Percentiles rank a stretch among this genome's conserved stretches.
These are phyloP conservation scores for Rhincodon typus DNA, from an alignment of 2,797 vertebrate species.

Conservation along the genomic window DNA sequence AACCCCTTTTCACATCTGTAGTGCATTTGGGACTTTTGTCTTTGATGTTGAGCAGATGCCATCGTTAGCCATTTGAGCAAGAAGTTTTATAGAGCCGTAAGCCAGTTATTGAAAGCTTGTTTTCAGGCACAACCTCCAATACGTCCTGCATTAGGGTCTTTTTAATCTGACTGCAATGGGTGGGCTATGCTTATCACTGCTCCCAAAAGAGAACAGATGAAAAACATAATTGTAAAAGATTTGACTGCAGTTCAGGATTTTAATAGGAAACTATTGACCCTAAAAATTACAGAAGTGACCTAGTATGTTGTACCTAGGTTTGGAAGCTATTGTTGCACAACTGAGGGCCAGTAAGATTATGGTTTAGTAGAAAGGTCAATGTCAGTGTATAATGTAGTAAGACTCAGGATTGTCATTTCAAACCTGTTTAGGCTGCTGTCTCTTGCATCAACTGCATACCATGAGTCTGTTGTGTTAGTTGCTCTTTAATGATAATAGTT, in stretches of 20 bases:
- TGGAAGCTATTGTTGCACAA: neutral
- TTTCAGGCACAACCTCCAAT: constrained; percentile 1
- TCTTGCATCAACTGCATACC: neutral
- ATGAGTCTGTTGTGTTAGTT: neutral
- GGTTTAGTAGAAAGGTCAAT: neutral
- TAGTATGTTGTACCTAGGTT: neutral
- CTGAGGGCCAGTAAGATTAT: neutral
- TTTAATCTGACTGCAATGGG: neutral
- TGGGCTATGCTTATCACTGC: neutral
- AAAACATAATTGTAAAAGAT: neutral
- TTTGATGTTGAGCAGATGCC: constrained; percentile 30
- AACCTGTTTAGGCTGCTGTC: neutral
- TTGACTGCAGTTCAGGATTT: neutral
- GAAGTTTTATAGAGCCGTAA: neutral
- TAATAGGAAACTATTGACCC: neutral
- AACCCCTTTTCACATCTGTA: constrained; percentile 23
- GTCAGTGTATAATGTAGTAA: neutral
- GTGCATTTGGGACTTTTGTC: neutral
- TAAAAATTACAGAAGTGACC: neutral
- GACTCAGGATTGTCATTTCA: neutral
- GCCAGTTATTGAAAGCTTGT: constrained; percentile 10
- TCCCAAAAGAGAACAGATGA: neutral
- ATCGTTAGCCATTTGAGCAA: constrained; percentile 8
- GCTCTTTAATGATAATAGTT: neutral
- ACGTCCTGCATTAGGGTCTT: neutral